Conservation (phyloP, 2,113 vertebrate species). For the Raja brachyura region DNA sequence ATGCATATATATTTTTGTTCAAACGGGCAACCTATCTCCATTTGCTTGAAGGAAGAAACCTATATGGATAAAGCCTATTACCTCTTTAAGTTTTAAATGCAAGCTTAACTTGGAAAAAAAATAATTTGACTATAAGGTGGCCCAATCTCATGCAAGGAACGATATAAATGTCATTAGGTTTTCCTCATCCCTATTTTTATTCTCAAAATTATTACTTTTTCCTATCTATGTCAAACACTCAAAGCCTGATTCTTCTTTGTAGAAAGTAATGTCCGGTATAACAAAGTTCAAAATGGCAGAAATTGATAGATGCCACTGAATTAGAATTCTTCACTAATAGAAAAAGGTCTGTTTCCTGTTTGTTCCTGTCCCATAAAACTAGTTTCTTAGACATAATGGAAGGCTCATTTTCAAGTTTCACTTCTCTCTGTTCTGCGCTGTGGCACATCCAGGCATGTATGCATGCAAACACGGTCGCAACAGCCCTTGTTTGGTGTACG, state of each 20-base stretch:
- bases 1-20: too few species aligned
- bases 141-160: too few species aligned
- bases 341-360: too few species aligned
- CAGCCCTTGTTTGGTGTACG: constrained; percentile 89
- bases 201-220: not conserved
- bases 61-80: too few species aligned
- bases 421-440: not conserved
- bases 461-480: constrained; percentile 84
- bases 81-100: too few species aligned
- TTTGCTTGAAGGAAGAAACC: too few species aligned
- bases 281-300: too few species aligned
- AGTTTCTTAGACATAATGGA: not conserved
- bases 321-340: not conserved
- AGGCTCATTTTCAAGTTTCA: not conserved
- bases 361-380: not conserved
- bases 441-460: constrained; percentile 69
- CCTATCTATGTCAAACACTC: not conserved
- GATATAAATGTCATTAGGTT: not conserved
- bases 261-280: not conserved
- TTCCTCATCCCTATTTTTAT: not conserved
- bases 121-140: too few species aligned
- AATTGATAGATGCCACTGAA: not conserved
- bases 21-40: too few species aligned
- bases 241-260: not conserved
- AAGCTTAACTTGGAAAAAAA: too few species aligned